Percentiles rank a stretch among this genome's conserved stretches.
phyloP scores from a whole-genome alignment of 2,888 invertebrate species.

The Microctonus hyperodae region DNA sequence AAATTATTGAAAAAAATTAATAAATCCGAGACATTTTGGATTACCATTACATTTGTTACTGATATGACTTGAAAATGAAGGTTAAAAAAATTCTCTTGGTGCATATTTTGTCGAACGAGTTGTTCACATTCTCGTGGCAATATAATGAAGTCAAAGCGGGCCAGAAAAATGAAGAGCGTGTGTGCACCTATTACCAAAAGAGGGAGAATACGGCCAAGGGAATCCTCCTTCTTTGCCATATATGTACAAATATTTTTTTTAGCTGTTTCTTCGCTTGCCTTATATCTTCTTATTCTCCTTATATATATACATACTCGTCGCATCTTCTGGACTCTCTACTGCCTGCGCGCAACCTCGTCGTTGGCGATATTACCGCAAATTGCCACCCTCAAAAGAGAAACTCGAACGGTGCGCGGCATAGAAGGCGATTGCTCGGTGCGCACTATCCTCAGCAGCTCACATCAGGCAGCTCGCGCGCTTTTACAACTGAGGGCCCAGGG shows the following conservation, averaged over 20 bases:
- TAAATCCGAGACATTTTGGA: too few relatives aligned
- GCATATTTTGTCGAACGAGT: too few relatives aligned
- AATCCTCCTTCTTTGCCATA: not conserved
- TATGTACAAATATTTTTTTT: not conserved
- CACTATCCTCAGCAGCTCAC: constrained; percentile 23
- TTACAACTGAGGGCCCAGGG: constrained; percentile 46
- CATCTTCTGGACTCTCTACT: not conserved
- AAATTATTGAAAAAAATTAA: too few relatives aligned
- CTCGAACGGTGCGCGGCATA: constrained; percentile 16
- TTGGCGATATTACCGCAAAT: constrained; percentile 63
- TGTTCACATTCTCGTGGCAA: not conserved
- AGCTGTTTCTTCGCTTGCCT: not conserved
- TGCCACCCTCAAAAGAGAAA: constrained; percentile 61
- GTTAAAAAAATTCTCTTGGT: too few relatives aligned
- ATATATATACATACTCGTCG: constrained; percentile 17
- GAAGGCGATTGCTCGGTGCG: constrained; percentile 52
- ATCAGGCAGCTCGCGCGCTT: constrained; percentile 32
- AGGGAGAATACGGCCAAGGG: constrained; percentile 37
- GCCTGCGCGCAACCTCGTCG: constrained; percentile 54
- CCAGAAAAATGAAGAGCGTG: constrained; percentile 32
- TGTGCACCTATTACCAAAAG: constrained; percentile 40
- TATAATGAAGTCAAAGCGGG: constrained; percentile 10
- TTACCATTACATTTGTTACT: too few relatives aligned
- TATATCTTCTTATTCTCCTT: not conserved
- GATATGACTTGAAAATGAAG: too few relatives aligned